These are phyloP conservation scores for Rhamnusium bicolor DNA, from an alignment of 2,888 invertebrate genomes.

Conservation along the genomic window DNA sequence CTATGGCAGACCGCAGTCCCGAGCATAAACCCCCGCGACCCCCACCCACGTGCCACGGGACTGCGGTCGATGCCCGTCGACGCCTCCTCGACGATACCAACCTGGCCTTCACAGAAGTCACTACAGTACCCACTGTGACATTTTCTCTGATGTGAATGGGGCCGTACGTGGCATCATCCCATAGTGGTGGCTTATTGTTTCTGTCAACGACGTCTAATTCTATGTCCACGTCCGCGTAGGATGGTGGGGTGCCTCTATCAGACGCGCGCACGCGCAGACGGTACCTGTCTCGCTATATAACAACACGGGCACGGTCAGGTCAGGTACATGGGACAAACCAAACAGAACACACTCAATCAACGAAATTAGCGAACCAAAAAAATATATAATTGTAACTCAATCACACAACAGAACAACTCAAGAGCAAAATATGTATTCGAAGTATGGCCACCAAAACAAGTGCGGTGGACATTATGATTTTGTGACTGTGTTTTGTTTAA, in stretches of 20 bases:
- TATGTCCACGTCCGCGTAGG: constrained; percentile 96
- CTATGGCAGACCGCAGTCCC: constrained; percentile 55
- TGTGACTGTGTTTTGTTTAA: constrained; percentile 56
- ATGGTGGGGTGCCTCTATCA: constrained; percentile 93
- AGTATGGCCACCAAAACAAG: constrained; percentile 20
- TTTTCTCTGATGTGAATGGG: constrained; percentile 98
- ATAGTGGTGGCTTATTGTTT: constrained; percentile 98
- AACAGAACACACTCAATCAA: constrained; percentile 68
- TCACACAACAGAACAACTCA: constrained; percentile 65
- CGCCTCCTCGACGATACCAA: constrained; percentile 78
- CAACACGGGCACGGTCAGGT: constrained; percentile 80
- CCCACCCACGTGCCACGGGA: constrained; percentile 58
- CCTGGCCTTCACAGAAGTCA: constrained; percentile 99
- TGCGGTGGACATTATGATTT: constrained; percentile 9
- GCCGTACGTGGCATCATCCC: constrained; percentile 96
- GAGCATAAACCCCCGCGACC: constrained; percentile 64
- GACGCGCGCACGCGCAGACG: constrained; percentile 96
- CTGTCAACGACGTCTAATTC: constrained; percentile 98
- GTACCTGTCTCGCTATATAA: constrained; percentile 92
- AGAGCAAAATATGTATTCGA: constrained; percentile 48
- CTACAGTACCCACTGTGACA: constrained; percentile 98
- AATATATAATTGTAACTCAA: constrained; percentile 63
- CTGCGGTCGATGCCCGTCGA: constrained; percentile 48
- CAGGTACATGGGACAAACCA: constrained; percentile 70
- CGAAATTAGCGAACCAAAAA: constrained; percentile 61